Conservation (phyloP, 2,113 vertebrate species). For the Micronycteris hirsuta region DNA sequence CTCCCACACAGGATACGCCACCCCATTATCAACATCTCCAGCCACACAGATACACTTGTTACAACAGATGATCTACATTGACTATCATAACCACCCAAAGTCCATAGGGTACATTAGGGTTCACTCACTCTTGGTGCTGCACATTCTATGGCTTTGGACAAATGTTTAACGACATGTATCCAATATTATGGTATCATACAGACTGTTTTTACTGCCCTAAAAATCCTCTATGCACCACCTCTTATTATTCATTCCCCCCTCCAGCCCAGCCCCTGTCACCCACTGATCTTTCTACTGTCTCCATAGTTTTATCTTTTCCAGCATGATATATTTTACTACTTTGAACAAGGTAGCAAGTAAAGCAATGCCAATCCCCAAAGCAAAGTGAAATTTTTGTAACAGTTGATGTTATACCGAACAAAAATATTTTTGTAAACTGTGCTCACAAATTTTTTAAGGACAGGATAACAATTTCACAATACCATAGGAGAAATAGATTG, state of each 20-base stretch:
- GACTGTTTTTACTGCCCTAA: not conserved
- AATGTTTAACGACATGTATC: fast-evolving
- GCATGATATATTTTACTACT: not conserved
- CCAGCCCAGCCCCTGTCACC: not conserved
- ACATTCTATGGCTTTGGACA: not conserved
- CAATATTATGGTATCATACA: too few relatives aligned
- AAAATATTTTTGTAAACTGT: conserved; percentile 51
- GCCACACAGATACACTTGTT: fast-evolving
- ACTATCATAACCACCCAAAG: fast-evolving
- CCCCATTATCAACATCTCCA: too few relatives aligned
- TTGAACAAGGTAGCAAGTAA: not conserved
- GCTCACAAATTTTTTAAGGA: conserved; percentile 30
- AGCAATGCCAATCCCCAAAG: not conserved
- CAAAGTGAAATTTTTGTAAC: conserved; percentile 40
- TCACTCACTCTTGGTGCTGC: not conserved
- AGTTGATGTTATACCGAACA: conserved; percentile 44
- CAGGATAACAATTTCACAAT: conserved; percentile 35
- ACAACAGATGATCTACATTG: fast-evolving
- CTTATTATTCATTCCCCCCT: not conserved
- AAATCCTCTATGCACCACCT: not conserved
- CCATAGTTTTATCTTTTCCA: not conserved
- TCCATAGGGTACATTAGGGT: fast-evolving
- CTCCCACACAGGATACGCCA: fast-evolving
- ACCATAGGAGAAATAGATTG: conserved; percentile 18
- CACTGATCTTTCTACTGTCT: not conserved